phyloP scores from a whole-genome alignment of 2,797 vertebrate species.

The Percopsis omiscomaycus region DNA sequence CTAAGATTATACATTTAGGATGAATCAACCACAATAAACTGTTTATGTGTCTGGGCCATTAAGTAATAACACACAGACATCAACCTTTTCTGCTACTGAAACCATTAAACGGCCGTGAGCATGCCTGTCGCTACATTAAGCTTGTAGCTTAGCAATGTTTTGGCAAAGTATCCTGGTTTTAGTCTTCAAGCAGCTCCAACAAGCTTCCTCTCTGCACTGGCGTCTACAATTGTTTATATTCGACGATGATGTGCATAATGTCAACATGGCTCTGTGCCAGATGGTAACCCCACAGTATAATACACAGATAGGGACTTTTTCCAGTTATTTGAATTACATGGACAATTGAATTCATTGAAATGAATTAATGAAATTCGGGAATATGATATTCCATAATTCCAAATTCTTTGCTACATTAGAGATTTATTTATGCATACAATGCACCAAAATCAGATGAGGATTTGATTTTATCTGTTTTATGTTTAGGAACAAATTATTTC shows the following conservation, averaged over 20 bases:
- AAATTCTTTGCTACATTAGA: not conserved
- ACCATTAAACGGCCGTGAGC: slow-evolving; percentile 34
- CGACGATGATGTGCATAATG: slow-evolving; percentile 28
- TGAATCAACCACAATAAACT: slow-evolving; percentile 34
- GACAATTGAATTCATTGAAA: not conserved
- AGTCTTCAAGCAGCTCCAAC: slow-evolving; percentile 15
- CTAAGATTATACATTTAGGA: slow-evolving; percentile 40
- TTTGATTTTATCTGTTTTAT: not conserved
- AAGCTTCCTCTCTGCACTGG: slow-evolving; percentile 23
- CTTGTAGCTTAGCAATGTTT: slow-evolving; percentile 34
- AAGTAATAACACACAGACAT: slow-evolving; percentile 18
- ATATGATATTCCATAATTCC: slow-evolving; percentile 1
- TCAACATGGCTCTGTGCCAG: slow-evolving; percentile 38
- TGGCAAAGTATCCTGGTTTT: slow-evolving; percentile 26
- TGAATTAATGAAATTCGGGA: not conserved
- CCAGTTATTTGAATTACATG: not conserved
- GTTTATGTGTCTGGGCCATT: slow-evolving; percentile 35
- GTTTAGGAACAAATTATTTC: not conserved
- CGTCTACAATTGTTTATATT: slow-evolving; percentile 36
- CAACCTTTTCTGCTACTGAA: slow-evolving; percentile 22
- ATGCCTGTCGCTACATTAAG: slow-evolving; percentile 18
- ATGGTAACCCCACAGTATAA: slow-evolving; percentile 15
- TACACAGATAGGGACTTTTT: slow-evolving; percentile 9
- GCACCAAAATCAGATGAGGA: not conserved
- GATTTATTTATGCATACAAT: slow-evolving; percentile 4